phyloP scores from a whole-genome alignment of 2,113 vertebrate genomes.

The Baryphthengus martii region DNA sequence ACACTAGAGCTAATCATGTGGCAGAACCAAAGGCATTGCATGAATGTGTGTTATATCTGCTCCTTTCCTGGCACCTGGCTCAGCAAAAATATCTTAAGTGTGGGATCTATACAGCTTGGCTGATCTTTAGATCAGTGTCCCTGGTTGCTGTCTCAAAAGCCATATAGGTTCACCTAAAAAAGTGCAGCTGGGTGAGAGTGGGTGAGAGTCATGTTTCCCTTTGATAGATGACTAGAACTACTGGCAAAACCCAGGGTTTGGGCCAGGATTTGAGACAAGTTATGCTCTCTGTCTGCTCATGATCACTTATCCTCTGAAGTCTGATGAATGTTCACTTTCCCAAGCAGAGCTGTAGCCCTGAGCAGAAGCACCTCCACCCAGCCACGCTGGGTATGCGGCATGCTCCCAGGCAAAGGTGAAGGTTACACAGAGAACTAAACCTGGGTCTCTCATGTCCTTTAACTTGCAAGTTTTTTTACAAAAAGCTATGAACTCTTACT shows the following conservation, averaged over 20 bases:
- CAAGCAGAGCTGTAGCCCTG: neutral
- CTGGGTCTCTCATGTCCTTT: neutral
- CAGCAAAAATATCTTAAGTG: neutral
- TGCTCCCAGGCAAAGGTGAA: neutral
- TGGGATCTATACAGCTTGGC: neutral
- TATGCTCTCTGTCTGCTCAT: neutral
- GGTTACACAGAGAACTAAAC: neutral
- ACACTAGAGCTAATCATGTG: neutral
- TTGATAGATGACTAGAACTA: neutral
- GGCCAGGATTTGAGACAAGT: neutral
- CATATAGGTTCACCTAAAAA: neutral
- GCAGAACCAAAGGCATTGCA: neutral
- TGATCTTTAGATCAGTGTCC: neutral
- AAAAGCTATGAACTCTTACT: neutral
- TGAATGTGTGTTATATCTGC: neutral
- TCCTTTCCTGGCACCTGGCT: neutral
- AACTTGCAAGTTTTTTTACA: neutral
- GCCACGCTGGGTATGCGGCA: neutral
- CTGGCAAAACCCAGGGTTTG: neutral
- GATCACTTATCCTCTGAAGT: neutral
- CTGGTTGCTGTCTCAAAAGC: neutral
- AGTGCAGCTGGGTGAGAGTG: neutral
- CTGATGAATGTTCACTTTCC: neutral
- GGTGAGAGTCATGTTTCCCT: neutral
- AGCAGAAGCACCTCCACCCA: neutral